These are phyloP conservation scores for Bufo bufo DNA, from an alignment of 2,113 vertebrate genomes.

Conservation along the genomic window DNA sequence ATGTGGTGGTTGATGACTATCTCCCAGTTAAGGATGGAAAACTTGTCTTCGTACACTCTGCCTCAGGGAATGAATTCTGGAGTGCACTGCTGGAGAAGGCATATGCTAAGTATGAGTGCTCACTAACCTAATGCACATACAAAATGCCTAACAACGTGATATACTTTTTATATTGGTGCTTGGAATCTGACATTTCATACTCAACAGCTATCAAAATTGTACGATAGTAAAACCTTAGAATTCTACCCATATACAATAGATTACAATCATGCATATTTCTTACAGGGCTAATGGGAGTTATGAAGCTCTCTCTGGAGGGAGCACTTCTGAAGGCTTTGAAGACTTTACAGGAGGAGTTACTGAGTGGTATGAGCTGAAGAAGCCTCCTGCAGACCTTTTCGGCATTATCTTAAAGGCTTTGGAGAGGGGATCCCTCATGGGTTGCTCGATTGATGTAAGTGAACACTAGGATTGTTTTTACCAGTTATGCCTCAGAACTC, in stretches of 20 bases:
- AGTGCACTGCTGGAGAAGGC: slow-evolving; percentile 79
- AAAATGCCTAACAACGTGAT: too few species aligned
- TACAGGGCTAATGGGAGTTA: slow-evolving; percentile 88
- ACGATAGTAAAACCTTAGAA: too few species aligned
- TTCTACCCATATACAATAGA: too few species aligned
- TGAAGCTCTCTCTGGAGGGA: slow-evolving; percentile 89
- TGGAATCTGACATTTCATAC: too few species aligned
- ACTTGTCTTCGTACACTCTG: slow-evolving; percentile 78
- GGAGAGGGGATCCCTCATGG: slow-evolving; percentile 88
- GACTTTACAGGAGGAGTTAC: slow-evolving; percentile 95
- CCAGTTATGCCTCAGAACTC: too few species aligned
- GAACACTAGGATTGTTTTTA: not conserved
- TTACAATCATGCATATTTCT: fast-evolving
- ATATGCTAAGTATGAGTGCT: slow-evolving; percentile 72
- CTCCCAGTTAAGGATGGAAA: slow-evolving; percentile 76
- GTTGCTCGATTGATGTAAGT: slow-evolving; percentile 94
- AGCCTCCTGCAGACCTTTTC: slow-evolving; percentile 82
- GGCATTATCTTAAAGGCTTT: slow-evolving; percentile 85
- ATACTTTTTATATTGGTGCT: too few species aligned
- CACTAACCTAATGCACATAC: not conserved
- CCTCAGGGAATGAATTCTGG: slow-evolving; percentile 77
- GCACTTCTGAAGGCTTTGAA: slow-evolving; percentile 92
- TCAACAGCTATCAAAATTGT: too few species aligned
- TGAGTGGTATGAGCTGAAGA: slow-evolving; percentile 85
- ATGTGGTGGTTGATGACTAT: slow-evolving; percentile 77